phyloP scores from a whole-genome alignment of 2,797 vertebrate species.

The Arnoldichthys spilopterus region DNA sequence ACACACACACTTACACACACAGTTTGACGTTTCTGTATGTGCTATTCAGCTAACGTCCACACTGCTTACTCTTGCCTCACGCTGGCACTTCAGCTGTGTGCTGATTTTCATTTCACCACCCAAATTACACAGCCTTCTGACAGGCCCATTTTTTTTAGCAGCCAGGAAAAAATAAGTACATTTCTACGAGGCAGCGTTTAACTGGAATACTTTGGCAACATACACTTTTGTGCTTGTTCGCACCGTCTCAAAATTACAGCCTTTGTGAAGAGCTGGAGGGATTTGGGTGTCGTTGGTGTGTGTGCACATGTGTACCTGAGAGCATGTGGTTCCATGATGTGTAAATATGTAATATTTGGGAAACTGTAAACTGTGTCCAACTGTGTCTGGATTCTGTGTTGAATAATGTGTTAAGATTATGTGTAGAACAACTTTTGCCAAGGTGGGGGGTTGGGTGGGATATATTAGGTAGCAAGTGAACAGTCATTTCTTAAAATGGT shows the following conservation, averaged over 20 bases:
- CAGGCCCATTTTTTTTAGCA: constrained; percentile 30
- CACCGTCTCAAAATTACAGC: constrained; percentile 27
- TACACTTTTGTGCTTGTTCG: constrained; percentile 26
- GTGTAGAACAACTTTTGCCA: no score
- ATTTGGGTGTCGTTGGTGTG: neutral
- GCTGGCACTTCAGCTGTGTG: constrained; percentile 5
- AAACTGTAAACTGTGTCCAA: no score
- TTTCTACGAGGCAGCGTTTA: constrained; percentile 25
- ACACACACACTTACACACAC: constrained; percentile 9
- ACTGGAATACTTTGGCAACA: constrained; percentile 17
- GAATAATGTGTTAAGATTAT: neutral
- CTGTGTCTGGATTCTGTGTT: neutral
- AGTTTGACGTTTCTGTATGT: constrained; percentile 26
- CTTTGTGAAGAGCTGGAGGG: neutral
- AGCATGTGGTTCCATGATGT: constrained; percentile 1
- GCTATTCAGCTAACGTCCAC: constrained; percentile 26
- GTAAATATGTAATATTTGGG: constrained; percentile 3
- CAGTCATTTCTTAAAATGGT: no score
- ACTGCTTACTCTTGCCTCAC: constrained; percentile 19
- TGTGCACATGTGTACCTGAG: neutral
- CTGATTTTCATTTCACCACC: constrained; percentile 33
- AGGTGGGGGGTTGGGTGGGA: no score
- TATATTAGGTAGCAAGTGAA: no score
- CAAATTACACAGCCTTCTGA: constrained; percentile 39
- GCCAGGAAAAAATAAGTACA: constrained; percentile 11